phyloP scores from a whole-genome alignment of 2,888 invertebrate genomes.

The Metalampra italica region DNA sequence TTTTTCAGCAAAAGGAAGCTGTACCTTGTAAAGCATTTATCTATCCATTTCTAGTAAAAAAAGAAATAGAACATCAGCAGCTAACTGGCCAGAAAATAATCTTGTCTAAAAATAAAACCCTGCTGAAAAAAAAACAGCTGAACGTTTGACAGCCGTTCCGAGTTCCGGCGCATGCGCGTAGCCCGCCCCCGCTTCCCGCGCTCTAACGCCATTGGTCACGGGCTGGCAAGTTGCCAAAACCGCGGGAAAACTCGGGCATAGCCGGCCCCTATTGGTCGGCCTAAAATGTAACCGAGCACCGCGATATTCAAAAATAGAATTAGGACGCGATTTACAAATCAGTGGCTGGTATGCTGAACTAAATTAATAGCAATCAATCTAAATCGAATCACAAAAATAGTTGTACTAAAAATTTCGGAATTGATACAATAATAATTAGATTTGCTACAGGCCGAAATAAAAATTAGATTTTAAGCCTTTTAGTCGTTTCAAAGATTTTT shows the following conservation, averaged over 20 bases:
- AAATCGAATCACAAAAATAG: slow-evolving; percentile 7
- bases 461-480: too few relatives aligned
- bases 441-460: too few relatives aligned
- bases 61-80: slow-evolving; percentile 14
- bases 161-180: slow-evolving; percentile 37
- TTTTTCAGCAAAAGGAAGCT: too few relatives aligned
- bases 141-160: slow-evolving; percentile 32
- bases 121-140: slow-evolving; percentile 35
- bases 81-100: slow-evolving; percentile 24
- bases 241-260: slow-evolving; percentile 59
- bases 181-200: slow-evolving; percentile 51
- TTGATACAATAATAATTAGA: background rate
- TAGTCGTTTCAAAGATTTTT: too few relatives aligned
- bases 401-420: slow-evolving; percentile 2
- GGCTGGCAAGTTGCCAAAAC: slow-evolving; percentile 68
- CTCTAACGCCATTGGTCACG: slow-evolving; percentile 56
- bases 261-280: slow-evolving; percentile 52
- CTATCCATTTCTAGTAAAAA: too few relatives aligned
- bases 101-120: slow-evolving; percentile 29
- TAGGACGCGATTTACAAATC: slow-evolving; percentile 45
- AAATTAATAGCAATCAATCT: slow-evolving; percentile 11
- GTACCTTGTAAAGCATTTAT: too few relatives aligned
- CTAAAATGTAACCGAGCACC: slow-evolving; percentile 71
- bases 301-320: slow-evolving; percentile 76
- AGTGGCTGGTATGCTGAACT: slow-evolving; percentile 23